Evolutionary conservation across 2,797 vertebrate species (phyloP).

Genomic region (Catamblyrhynchus diadema): DNA sequence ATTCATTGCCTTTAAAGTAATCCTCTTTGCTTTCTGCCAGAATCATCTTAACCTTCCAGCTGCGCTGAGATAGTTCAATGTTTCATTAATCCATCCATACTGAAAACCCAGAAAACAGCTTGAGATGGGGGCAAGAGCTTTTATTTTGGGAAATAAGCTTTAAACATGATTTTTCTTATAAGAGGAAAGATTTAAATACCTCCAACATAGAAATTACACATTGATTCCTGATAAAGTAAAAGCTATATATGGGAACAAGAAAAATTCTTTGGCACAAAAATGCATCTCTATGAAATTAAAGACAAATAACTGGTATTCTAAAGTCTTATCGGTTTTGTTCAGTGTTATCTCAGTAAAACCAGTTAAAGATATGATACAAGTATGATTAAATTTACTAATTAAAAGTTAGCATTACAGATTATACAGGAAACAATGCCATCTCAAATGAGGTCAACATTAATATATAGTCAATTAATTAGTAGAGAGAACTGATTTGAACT

Average conservation of each 20-base stretch:
- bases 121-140: not conserved
- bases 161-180: not conserved
- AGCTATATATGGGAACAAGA: not conserved
- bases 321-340: not conserved
- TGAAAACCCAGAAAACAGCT: not conserved
- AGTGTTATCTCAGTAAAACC: not conserved
- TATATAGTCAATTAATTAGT: not conserved
- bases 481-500: not conserved
- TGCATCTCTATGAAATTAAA: not conserved
- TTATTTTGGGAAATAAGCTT: not conserved
- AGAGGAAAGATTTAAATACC: not conserved
- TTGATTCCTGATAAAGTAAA: not conserved
- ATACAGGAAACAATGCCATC: not conserved
- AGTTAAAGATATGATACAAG: not conserved
- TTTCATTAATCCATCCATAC: not conserved
- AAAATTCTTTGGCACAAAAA: not conserved
- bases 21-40: constrained; percentile 36
- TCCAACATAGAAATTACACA: not conserved
- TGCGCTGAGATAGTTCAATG: not conserved
- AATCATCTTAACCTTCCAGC: constrained; percentile 9
- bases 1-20: constrained; percentile 39
- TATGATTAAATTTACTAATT: not conserved
- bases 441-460: not conserved
- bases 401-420: not conserved
- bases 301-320: not conserved